These are phyloP conservation scores for Batillaria attramentaria DNA, from an alignment of 1,140 invertebrate species.

Conservation along the genomic window DNA sequence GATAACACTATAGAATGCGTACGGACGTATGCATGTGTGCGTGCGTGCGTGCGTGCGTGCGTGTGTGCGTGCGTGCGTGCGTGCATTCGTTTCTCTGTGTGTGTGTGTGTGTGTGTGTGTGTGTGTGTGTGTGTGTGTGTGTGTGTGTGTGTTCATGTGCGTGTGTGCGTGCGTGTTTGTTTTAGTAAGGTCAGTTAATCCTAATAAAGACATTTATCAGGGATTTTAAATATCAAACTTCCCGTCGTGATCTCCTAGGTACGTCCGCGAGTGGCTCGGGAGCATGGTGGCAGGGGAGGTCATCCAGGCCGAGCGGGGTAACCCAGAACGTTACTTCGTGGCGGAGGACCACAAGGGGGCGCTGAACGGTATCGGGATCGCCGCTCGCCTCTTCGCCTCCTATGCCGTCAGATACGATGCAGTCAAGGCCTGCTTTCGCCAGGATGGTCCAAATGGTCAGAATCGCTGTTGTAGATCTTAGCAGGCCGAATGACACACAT, in stretches of 20 bases:
- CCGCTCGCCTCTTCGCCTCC: conserved; percentile 24
- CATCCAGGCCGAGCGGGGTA: conserved; percentile 12
- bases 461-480: too few species aligned
- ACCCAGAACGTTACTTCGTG: conserved; percentile 28
- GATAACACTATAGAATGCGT: too few species aligned
- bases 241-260: neutral
- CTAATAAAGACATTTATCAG: too few species aligned
- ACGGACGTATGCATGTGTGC: too few species aligned
- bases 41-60: too few species aligned
- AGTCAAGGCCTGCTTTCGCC: conserved; percentile 32
- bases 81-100: too few species aligned
- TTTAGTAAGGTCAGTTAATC: too few species aligned
- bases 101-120: too few species aligned
- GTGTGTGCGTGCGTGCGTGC: too few species aligned
- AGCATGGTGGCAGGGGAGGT: conserved; percentile 33
- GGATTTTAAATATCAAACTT: too few species aligned
- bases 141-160: neutral
- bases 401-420: conserved; percentile 31
- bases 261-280: conserved; percentile 32
- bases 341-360: conserved; percentile 20
- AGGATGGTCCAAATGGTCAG: conserved; percentile 28
- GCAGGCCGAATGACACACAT: too few species aligned
- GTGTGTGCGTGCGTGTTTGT: neutral
- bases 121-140: neutral
- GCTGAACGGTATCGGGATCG: conserved; percentile 21